Percentiles rank a stretch among this genome's conserved stretches.
These are phyloP conservation scores for Schizaphis graminum DNA, from an alignment of 2,888 invertebrate species.

Conservation along the genomic window DNA sequence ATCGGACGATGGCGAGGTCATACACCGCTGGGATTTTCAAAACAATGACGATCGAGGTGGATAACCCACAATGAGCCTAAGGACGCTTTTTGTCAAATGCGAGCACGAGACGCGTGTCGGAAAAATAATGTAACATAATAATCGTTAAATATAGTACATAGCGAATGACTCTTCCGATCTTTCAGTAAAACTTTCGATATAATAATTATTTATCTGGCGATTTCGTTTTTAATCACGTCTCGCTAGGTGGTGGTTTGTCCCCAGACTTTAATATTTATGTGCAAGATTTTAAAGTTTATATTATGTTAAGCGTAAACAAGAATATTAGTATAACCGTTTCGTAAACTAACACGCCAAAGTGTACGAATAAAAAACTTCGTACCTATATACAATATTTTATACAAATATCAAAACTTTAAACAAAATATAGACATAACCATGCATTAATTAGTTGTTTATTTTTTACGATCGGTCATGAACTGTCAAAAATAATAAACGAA, in stretches of 20 bases:
- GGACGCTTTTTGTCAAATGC: not conserved
- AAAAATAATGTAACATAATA: not conserved
- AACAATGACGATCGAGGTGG: constrained; percentile 54
- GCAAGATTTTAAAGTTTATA: not conserved
- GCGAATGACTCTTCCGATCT: not conserved
- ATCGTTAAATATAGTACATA: not conserved
- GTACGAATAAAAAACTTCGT: not conserved
- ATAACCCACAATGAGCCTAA: constrained; percentile 51
- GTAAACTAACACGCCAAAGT: not conserved
- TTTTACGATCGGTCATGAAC: not conserved
- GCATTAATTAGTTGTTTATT: not conserved
- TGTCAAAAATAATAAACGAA: not conserved
- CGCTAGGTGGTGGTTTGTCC: not conserved
- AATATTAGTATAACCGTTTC: not conserved
- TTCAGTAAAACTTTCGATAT: not conserved
- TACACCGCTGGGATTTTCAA: constrained; percentile 19
- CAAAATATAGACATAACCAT: not conserved
- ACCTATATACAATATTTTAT: not conserved
- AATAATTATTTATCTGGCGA: not conserved
- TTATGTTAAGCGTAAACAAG: not conserved
- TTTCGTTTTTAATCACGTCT: not conserved
- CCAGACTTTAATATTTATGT: not conserved
- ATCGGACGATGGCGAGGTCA: constrained; percentile 49
- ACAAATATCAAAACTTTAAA: not conserved
- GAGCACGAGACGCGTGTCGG: not conserved